Base-by-base conservation (phyloP, 2,113 vertebrate genomes). In the Anas platyrhynchos region DNA sequence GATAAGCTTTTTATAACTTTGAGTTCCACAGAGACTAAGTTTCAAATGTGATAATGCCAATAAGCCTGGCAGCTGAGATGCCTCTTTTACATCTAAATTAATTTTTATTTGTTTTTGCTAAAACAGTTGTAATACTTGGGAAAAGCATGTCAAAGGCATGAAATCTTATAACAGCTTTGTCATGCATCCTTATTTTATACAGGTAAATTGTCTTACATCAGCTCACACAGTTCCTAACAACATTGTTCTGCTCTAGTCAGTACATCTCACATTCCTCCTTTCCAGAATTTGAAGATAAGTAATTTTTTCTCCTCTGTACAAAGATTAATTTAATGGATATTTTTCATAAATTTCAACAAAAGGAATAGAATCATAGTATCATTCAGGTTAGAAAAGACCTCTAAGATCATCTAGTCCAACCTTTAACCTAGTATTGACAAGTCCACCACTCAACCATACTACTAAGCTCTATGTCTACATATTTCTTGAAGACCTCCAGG, bases 191-290 rank as follows among this genome's bases (percentile, higher is more conserved):
- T 36, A 34, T 82, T 84, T 91, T 79, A 91, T 82, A 88, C 76
- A 91, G 41, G 41, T 48, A 93, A 91, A 91, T 92, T 91, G 27
- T 74, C 82, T 95, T 95, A 13, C 66, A 89, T 87, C 56, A 74
- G 81, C 54, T 86, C 83, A 69, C 48, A 68, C 12, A 14, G 67
- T 84, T 94, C 80, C 43, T 65, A 88, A 88, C 94, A 81, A 56
- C 76, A 86, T 62, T 54, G 31, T 73, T 81, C 91, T 93, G 41
- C 1, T 1, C 83, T 91, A 93, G 74, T 88, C 71, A 81, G 29
- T 86, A 92, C 25, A 61, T 63, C 94, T 89, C 78, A 50, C n/a
- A 76, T 86, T 87, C 58, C 56, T 81, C 25, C 62, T 91, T 63
- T 94, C 97, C 86, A 93, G 80, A 86, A 29, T 85, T 32, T 82